Base-by-base conservation (phyloP, 2,888 invertebrate species). In the Cremastinae sp. region DNA sequence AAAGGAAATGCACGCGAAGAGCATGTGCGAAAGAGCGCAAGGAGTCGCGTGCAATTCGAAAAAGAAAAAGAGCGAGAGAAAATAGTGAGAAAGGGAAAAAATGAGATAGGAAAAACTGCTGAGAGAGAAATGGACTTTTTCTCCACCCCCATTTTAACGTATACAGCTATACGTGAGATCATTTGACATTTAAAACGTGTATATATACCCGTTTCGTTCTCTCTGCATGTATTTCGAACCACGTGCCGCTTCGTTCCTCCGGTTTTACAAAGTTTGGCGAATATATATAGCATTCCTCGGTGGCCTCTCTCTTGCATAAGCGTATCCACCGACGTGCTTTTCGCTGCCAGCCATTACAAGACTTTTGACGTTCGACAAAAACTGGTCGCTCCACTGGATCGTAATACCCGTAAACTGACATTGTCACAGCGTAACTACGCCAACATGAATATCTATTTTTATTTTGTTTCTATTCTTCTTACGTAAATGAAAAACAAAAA, bases 181-280 rank as follows among this genome's bases (percentile, higher is more conserved):
- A 36, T 58, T 58, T 51, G 51, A 65, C 58, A 65, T 72, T 72
- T 16, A 72, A 49, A 51, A 58, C 38, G 54, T 47, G 36, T 14
- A n/a, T 34, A 36, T 36, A 66, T 54, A 22, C 2, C 14, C 4
- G 14, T 38, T 16, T 36, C 34, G 28, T 34, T 56, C 22, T 54
- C 43, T 54, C 10, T 51, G 12, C 0, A 4, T 65, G 10, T 36
- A 18, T 34, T 18, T 38, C 16, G 41, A 8, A 74, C 10, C 9
- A n/a, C 7, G 28, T 72, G 18, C 34, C 53, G 53, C 14, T 14
- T 9, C 18, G 18, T 54, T 36, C 61, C 47, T 20, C 54, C 9
- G 54, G 51, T 47, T 66, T 54, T 10, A 45, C 45, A 56, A 68
- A 74, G 28, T 73, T 73, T 66, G 38, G 38, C 45, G 10, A 56